phyloP scores from a whole-genome alignment of 2,113 vertebrate species.

The Sinocyclocheilus maitianheensis region DNA sequence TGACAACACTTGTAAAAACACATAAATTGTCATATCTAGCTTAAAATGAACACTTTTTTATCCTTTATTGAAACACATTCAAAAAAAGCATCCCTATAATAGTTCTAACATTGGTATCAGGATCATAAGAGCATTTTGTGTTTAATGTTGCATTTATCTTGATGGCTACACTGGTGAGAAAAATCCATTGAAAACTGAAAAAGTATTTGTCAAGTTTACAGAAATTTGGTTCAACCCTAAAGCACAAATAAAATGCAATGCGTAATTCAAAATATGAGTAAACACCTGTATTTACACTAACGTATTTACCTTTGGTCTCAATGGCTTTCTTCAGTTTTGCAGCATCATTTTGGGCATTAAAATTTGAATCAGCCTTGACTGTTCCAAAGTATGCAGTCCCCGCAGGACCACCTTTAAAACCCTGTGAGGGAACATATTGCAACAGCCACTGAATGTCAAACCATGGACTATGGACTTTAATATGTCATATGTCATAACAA shows the following conservation, averaged over 20 bases:
- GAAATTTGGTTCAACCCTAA: neutral
- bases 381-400: constrained; percentile 69
- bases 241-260: neutral
- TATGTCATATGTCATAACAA: neutral
- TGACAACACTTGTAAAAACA: neutral
- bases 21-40: neutral
- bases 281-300: neutral
- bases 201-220: too few relatives aligned
- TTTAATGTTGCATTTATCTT: too few relatives aligned
- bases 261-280: neutral
- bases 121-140: neutral
- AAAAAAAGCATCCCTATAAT: neutral
- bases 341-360: constrained; percentile 80
- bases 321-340: constrained; percentile 80
- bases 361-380: constrained; percentile 74
- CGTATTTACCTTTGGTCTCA: constrained; percentile 76
- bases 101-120: neutral
- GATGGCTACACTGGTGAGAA: neutral
- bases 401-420: constrained; percentile 58
- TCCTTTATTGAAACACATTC: neutral
- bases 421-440: constrained; percentile 1
- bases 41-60: neutral
- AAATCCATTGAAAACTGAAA: too few relatives aligned
- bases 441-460: neutral
- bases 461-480: neutral